phyloP scores from a whole-genome alignment of 2,797 vertebrate genomes.

The Paratrypauchen microcephalus region DNA sequence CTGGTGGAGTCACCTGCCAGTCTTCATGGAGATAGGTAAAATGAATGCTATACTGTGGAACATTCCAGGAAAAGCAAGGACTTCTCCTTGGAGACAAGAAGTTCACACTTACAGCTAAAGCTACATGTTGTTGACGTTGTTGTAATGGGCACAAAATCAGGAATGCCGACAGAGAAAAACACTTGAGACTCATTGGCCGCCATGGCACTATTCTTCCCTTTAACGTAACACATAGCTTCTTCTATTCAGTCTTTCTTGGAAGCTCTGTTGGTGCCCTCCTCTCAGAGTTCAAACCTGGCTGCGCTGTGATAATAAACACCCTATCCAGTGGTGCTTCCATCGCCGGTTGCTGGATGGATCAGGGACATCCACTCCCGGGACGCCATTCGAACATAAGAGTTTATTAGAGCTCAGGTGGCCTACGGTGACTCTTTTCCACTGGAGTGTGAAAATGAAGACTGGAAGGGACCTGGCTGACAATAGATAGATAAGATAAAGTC shows the following conservation, averaged over 20 bases:
- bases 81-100: neutral
- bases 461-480: neutral
- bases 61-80: neutral
- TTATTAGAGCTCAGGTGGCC: neutral
- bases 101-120: neutral
- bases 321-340: conserved; percentile 70
- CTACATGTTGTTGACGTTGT: neutral
- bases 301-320: conserved; percentile 70
- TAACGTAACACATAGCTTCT: conserved; percentile 29
- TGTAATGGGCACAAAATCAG: conserved; percentile 9
- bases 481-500: neutral
- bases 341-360: conserved; percentile 71
- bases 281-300: conserved; percentile 58
- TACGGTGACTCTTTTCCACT: conserved; percentile 23
- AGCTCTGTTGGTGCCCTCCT: conserved; percentile 45
- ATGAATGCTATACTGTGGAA: neutral
- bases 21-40: neutral
- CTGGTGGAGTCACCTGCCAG: neutral
- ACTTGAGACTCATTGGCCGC: conserved; percentile 45
- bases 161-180: conserved; percentile 17
- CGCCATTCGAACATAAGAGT: conserved; percentile 18
- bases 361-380: conserved; percentile 37
- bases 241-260: conserved; percentile 23
- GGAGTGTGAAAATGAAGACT: neutral
- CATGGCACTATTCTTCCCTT: conserved; percentile 35